Evolutionary conservation across 2,888 invertebrate species (phyloP), one percentile per base, ranked within the genome.

Genomic region (Nephrotoma flavescens): DNA sequence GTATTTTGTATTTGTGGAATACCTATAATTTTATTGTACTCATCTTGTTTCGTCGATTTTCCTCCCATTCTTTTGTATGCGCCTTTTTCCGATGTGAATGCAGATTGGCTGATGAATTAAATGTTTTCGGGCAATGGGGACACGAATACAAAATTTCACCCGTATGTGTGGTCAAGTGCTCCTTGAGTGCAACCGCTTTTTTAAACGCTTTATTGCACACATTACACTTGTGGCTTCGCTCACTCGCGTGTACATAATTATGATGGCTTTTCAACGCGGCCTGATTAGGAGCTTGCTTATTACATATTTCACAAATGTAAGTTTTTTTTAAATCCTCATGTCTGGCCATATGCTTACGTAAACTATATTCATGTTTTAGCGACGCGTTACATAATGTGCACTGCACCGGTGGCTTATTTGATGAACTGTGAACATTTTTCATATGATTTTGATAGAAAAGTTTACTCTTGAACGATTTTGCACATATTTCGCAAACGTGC

Each of bases 91-190:
- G 89, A 88, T 92, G 92, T 1, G 91, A 90, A 88, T 91, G 91
- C 90, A 91, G 90, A 87, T 92, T 92, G 2, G 91, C 91, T 89
- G 90, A 91, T 5, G 91, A 91, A 87, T 91, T 92, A 88, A 92
- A 92, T 5, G 91, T 91, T 88, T 90, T 90, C 2, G 91, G 89
- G 86, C 91, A 92, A 87, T 91, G 90, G 0, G 90, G 90, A 86
- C 92, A 92, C 86, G 89, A 90, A 88, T 92, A 92, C 3, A 92
- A 88, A 86, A 90, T 90, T 87, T 91, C 91, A 11, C 91, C 91
- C 0, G 91, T 91, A 52, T 92, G 92, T n/a, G 90, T 90, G n/a
- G 92, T 90, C 90, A 91, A 91, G 88, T 92, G 92, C 88, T 92
- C 91, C 89, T 91, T 86, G n/a, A 52, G 15, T 6, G 5, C 52